phyloP scores from a whole-genome alignment of 2,888 invertebrate species.

The Boloria euphrosyne region DNA sequence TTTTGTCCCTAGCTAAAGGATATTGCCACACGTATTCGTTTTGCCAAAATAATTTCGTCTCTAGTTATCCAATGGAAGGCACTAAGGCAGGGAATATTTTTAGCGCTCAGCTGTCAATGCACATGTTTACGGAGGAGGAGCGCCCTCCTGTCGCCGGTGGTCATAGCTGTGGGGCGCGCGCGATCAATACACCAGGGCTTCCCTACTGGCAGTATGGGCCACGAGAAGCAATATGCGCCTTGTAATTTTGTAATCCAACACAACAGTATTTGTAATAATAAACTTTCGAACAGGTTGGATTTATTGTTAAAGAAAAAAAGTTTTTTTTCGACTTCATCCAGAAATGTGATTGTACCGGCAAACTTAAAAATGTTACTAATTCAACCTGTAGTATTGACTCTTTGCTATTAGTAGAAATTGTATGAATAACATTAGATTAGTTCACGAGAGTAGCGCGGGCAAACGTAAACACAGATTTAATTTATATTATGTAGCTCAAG shows the following conservation, averaged over 20 bases:
- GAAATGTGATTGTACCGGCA: too few species aligned
- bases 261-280: too few species aligned
- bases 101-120: slow-evolving; percentile 44
- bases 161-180: slow-evolving; percentile 70
- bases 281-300: too few species aligned
- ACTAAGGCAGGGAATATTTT: slow-evolving; percentile 27
- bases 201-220: slow-evolving; percentile 55
- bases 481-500: not conserved
- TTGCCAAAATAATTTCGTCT: not conserved
- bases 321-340: too few species aligned
- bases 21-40: not conserved
- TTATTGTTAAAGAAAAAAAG: too few species aligned
- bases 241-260: slow-evolving; percentile 16
- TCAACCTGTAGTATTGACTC: not conserved
- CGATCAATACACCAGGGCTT: slow-evolving; percentile 77
- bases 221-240: slow-evolving; percentile 42
- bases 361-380: not conserved
- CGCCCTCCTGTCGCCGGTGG: slow-evolving; percentile 78
- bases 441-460: too few species aligned
- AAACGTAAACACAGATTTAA: too few species aligned
- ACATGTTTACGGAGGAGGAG: slow-evolving; percentile 64
- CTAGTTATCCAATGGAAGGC: slow-evolving; percentile 18
- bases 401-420: not conserved
- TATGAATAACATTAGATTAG: too few species aligned
- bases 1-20: too few species aligned